phyloP scores from a whole-genome alignment of 2,113 vertebrate genomes.

The Progne subis region DNA sequence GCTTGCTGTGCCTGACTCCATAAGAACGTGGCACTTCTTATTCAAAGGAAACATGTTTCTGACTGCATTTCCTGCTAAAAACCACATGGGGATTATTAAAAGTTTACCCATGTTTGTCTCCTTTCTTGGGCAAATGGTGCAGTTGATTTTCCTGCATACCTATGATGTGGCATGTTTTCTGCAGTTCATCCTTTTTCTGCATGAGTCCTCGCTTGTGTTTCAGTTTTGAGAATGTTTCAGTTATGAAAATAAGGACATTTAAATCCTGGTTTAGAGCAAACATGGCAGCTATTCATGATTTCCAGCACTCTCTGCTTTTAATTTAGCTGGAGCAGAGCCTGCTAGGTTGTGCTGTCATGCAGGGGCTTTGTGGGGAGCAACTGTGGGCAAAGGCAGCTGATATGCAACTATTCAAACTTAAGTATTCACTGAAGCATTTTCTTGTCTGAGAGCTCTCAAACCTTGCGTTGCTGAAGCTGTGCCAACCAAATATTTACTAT shows the following conservation, averaged over 20 bases:
- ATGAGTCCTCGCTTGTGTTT: not conserved
- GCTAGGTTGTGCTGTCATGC: not conserved
- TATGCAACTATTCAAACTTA: not conserved
- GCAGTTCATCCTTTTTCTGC: not conserved
- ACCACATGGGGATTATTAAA: not conserved
- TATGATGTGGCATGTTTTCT: not conserved
- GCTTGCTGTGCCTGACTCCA: not conserved
- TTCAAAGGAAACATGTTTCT: not conserved
- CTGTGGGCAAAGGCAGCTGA: not conserved
- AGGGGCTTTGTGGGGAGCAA: not conserved
- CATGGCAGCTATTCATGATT: not conserved
- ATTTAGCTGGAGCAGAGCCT: not conserved
- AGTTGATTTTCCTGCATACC: not conserved
- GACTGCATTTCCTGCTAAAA: not conserved
- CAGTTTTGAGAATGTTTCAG: not conserved
- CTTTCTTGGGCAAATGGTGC: not conserved
- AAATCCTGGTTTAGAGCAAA: not conserved
- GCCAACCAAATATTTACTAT: slow-evolving; percentile 28
- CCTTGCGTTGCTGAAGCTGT: not conserved
- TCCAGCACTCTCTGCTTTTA: not conserved
- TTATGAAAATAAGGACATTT: not conserved
- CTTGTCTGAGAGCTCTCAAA: not conserved
- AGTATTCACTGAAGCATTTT: slow-evolving; percentile 9
- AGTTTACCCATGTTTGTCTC: not conserved
- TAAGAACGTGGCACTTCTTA: not conserved